Evolutionary conservation across 2,797 vertebrate species (phyloP), one percentile per base, ranked within the genome.

Genomic region (Fratercula arctica): DNA sequence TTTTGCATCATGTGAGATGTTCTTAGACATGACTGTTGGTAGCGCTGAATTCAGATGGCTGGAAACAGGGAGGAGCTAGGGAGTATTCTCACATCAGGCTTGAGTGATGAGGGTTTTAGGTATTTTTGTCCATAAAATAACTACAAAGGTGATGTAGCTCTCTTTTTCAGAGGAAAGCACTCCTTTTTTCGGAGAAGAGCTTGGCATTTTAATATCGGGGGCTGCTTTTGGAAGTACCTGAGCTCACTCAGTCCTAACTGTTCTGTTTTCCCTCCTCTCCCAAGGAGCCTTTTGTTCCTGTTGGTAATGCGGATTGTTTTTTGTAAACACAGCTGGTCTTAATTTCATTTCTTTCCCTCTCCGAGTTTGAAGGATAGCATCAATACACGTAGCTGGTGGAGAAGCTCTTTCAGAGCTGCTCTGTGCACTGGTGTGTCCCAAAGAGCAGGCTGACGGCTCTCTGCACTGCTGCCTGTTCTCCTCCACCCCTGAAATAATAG

Each of bases 351-450:
- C 66, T 67, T 35, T 51, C 33, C 53, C 16, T 20, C 10, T 41
- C 33, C 0, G 10, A 61, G 41, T 29, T 3, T 24, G 41, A 33
- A 41, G 48, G 33, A 37, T 11, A 60, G 78, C 28, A 13, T 9
- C 7, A 9, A 4, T 31, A 29, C 10, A 6, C 1, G 4, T 39
- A 54, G 41, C 50, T 87, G 79, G 26, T 7, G 8, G 68, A 85
- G 77, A 7, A 63, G 56, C 75, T 48, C 37, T 8, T 16, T 23
- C 9, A 25, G 67, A 79, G 21, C 45, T 31, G 31, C 64, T 50
- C n/a, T 17, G 23, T 54, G 33, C 9, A 0, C 28, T 15, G 3
- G 37, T 4, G 4, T 16, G 31, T 21, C 78, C 50, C 5, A 0
- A 1, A 15, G 69, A 84, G 74, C 63, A 35, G 37, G 53, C 53